These are phyloP conservation scores for Tachyglossus aculeatus DNA, from an alignment of 2,797 vertebrate genomes.

Conservation along the genomic window DNA sequence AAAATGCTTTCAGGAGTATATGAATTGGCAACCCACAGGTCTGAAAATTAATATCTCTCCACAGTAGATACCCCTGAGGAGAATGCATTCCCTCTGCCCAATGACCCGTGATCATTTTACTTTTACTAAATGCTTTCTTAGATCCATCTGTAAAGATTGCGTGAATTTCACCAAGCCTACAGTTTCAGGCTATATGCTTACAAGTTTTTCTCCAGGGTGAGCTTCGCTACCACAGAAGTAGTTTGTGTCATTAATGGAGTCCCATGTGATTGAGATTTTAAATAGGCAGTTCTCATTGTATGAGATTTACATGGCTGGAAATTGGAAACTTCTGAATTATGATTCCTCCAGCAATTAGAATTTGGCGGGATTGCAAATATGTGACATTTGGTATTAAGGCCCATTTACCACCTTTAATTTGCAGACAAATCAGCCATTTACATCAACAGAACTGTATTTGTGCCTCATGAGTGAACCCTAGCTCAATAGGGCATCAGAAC, in stretches of 20 bases:
- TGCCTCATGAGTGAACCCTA: neutral
- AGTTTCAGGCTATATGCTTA: slow-evolving; percentile 11
- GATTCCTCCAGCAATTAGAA: neutral
- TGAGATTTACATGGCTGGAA: neutral
- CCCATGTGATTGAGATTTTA: slow-evolving; percentile 7
- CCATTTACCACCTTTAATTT: neutral
- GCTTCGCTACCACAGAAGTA: neutral
- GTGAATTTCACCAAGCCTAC: neutral
- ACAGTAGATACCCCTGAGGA: slow-evolving; percentile 2
- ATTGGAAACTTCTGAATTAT: neutral
- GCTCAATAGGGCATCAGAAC: slow-evolving; percentile 6
- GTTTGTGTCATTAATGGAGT: slow-evolving; percentile 7
- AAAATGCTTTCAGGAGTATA: neutral
- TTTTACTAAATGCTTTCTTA: neutral
- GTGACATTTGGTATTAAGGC: neutral
- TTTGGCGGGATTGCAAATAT: slow-evolving; percentile 4
- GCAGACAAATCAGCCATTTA: neutral
- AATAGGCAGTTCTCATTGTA: slow-evolving; percentile 19
- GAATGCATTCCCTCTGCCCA: slow-evolving; percentile 10
- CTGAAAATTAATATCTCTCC: slow-evolving; percentile 3
- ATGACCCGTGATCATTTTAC: slow-evolving; percentile 1
- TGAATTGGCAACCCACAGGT: neutral
- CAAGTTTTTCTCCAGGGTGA: slow-evolving; percentile 12
- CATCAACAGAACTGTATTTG: neutral
- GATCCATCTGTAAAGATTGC: slow-evolving; percentile 1